Evolutionary conservation across 2,113 vertebrate genomes (phyloP).

Genomic region (Acinonyx jubatus): DNA sequence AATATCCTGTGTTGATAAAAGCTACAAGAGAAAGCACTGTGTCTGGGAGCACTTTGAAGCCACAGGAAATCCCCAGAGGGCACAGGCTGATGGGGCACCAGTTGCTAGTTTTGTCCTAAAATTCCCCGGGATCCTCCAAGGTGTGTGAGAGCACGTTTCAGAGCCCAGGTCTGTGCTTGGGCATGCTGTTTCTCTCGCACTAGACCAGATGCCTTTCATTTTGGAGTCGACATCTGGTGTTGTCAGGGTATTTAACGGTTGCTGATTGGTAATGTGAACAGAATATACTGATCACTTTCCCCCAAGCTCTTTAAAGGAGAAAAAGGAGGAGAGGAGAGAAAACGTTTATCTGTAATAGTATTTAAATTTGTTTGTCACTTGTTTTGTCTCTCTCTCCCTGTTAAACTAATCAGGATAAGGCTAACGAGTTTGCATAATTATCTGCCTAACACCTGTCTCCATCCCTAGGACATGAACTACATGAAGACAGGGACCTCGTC

Average conservation of each 20-base stretch:
- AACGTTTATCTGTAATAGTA: not conserved
- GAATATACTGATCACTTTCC: slow-evolving; percentile 64
- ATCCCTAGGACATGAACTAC: not conserved
- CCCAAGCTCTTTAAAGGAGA: slow-evolving; percentile 54
- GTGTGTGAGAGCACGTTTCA: not conserved
- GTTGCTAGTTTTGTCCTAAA: not conserved
- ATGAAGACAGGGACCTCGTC: not conserved
- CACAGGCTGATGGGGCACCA: not conserved
- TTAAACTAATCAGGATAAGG: not conserved
- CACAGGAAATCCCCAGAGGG: not conserved
- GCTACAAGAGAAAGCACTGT: not conserved
- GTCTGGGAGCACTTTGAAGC: not conserved
- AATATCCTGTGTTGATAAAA: not conserved
- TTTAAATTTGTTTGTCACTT: not conserved
- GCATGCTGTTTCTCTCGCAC: not conserved
- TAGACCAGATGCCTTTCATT: slow-evolving; percentile 76
- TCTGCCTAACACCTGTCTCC: not conserved
- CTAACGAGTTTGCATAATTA: not conserved
- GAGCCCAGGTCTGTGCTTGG: not conserved
- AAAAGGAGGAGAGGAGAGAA: not conserved
- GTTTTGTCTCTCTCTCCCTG: not conserved
- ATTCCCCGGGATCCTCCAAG: not conserved
- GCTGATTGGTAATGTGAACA: slow-evolving; percentile 79
- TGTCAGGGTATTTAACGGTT: slow-evolving; percentile 76
- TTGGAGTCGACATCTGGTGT: slow-evolving; percentile 79